Evolutionary conservation across 2,113 vertebrate genomes (phyloP).

Genomic region (Plecturocebus donacophilus): DNA sequence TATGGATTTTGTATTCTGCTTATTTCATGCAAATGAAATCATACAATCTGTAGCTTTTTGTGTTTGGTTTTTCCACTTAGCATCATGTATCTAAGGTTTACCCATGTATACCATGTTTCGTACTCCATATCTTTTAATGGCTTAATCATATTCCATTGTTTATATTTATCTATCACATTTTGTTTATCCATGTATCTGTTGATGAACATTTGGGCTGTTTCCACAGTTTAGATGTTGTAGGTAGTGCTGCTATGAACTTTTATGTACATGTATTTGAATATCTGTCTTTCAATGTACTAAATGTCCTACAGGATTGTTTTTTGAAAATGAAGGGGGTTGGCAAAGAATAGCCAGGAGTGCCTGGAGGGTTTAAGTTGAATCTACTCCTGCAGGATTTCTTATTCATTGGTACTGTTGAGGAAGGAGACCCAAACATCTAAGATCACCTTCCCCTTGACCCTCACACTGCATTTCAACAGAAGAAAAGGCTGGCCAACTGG

Average conservation of each 20-base stretch:
- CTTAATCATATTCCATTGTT: background rate
- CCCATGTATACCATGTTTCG: rapidly evolving
- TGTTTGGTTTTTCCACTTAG: background rate
- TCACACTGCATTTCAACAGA: too few relatives aligned
- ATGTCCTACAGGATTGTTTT: background rate
- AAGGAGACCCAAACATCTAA: too few relatives aligned
- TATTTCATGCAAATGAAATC: background rate
- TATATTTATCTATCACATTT: background rate
- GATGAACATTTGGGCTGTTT: background rate
- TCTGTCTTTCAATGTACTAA: background rate
- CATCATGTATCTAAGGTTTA: background rate
- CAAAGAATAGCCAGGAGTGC: background rate
- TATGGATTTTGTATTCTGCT: background rate
- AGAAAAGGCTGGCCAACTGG: too few relatives aligned
- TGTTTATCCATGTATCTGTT: background rate
- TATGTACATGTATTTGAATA: background rate
- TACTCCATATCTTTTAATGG: background rate
- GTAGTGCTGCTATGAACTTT: background rate
- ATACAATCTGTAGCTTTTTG: rapidly evolving
- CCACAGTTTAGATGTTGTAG: background rate
- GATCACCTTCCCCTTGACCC: too few relatives aligned
- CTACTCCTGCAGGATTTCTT: background rate
- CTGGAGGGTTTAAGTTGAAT: background rate
- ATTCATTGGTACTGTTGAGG: background rate
- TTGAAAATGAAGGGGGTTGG: background rate